Percentiles rank a stretch among this genome's conserved stretches.
Conservation (phyloP, 2,113 vertebrate species). For the Nycticebus coucang region DNA sequence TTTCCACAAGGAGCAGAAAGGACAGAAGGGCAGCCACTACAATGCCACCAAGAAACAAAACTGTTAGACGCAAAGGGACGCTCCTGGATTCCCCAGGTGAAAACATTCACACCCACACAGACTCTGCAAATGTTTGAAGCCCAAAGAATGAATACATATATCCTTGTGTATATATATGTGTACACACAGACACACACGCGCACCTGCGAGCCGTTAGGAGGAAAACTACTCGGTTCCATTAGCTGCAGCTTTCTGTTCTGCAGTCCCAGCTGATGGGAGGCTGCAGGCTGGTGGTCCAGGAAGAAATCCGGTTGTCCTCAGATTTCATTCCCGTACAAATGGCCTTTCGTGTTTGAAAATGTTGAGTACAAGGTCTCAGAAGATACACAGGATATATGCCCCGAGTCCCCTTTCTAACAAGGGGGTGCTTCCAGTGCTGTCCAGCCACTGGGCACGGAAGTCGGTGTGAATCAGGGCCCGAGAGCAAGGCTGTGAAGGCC, state of each 20-base stretch:
- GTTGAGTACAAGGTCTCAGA: neutral
- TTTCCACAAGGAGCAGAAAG: neutral
- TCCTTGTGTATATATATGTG: too few relatives aligned
- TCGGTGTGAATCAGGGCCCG: too few relatives aligned
- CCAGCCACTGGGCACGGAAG: too few relatives aligned
- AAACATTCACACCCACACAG: rapidly evolving
- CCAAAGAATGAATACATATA: neutral
- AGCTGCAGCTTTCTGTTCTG: neutral
- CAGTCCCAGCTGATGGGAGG: rapidly evolving
- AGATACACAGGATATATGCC: rapidly evolving
- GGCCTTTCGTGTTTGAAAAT: neutral
- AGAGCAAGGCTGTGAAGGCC: too few relatives aligned
- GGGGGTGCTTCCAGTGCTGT: too few relatives aligned
- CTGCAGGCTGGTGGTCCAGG: too few relatives aligned
- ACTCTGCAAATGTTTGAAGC: neutral
- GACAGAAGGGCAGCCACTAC: too few relatives aligned
- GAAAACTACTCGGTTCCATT: neutral
- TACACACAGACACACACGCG: neutral
- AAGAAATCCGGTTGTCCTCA: rapidly evolving
- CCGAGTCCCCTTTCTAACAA: too few relatives aligned
- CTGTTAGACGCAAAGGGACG: neutral
- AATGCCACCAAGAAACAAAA: neutral
- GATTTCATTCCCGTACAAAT: rapidly evolving
- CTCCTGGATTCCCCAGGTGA: rapidly evolving
- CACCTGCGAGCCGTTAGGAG: neutral